phyloP scores from a whole-genome alignment of 1,140 invertebrate genomes.

The Drosophila sechellia region DNA sequence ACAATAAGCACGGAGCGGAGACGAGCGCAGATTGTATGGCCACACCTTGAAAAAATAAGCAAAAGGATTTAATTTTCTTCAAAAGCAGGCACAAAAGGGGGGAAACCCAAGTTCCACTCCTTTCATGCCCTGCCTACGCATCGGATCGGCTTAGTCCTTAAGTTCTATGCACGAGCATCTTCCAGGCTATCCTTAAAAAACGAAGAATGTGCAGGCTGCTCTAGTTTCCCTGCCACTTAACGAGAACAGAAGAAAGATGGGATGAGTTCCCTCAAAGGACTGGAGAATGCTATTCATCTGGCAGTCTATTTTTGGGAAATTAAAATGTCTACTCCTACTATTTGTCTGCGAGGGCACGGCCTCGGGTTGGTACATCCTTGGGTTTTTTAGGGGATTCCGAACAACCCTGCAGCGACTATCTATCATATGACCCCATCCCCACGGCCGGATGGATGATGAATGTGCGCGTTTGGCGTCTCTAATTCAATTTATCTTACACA shows the following conservation, averaged over 20 bases:
- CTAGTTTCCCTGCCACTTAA: slow-evolving; percentile 57
- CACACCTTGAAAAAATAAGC: slow-evolving; percentile 83
- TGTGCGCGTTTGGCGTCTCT: slow-evolving; percentile 77
- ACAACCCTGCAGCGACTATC: slow-evolving; percentile 56
- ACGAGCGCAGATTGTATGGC: slow-evolving; percentile 61
- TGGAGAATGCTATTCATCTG: slow-evolving; percentile 51
- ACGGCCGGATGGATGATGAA: slow-evolving; percentile 63
- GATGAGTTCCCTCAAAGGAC: slow-evolving; percentile 32
- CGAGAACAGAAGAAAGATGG: slow-evolving; percentile 18
- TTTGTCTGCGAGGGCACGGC: slow-evolving; percentile 56
- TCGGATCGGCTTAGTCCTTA: slow-evolving; percentile 58
- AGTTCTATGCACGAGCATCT: slow-evolving; percentile 16
- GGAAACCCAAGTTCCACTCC: slow-evolving; percentile 57
- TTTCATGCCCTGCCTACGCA: slow-evolving; percentile 70
- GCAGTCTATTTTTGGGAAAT: slow-evolving; percentile 72
- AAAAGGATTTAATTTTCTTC: slow-evolving; percentile 74
- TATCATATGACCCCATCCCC: slow-evolving; percentile 56
- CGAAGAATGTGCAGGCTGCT: slow-evolving; percentile 46
- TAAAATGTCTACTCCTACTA: slow-evolving; percentile 82
- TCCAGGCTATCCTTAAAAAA: slow-evolving; percentile 32
- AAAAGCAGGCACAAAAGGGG: slow-evolving; percentile 31
- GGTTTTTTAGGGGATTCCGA: slow-evolving; percentile 51
- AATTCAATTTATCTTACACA: slow-evolving; percentile 81
- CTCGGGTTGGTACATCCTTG: slow-evolving; percentile 18
- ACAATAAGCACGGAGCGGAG: slow-evolving; percentile 51